A percentile compares a stretch with the other conserved stretches of the same genome.
Conservation (phyloP, 2,888 invertebrate genomes). For the Chelonus formosanus region DNA sequence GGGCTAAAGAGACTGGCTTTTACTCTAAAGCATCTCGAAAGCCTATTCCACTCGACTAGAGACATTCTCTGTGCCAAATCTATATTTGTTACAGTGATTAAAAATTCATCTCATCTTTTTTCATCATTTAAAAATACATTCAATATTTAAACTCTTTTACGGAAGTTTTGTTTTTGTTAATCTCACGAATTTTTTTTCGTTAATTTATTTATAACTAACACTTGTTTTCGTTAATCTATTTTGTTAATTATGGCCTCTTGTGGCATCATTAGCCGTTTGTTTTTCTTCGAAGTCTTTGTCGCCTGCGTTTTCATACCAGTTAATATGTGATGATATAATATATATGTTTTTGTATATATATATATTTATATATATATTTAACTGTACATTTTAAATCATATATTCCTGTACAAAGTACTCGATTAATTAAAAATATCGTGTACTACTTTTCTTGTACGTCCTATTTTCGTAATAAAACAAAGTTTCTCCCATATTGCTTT, state of each 20-base stretch:
- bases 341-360: background rate
- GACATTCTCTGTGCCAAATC: no score
- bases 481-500: slow-evolving; percentile 40
- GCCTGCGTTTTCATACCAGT: background rate
- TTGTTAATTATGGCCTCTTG: slow-evolving; percentile 53
- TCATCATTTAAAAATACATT: no score
- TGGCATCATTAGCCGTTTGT: slow-evolving; percentile 51
- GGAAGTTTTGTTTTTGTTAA: no score
- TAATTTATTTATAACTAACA: slow-evolving; percentile 3
- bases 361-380: slow-evolving; percentile 7
- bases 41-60: no score
- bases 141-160: no score
- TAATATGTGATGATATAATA: background rate
- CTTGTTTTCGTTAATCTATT: slow-evolving; percentile 9
- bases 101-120: no score
- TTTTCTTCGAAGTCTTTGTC: slow-evolving; percentile 16
- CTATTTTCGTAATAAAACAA: slow-evolving; percentile 3
- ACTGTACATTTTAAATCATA: slow-evolving; percentile 32
- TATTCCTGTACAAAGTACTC: slow-evolving; percentile 29
- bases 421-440: slow-evolving; percentile 26
- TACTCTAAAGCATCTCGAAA: background rate
- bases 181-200: background rate
- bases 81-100: no score
- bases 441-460: slow-evolving; percentile 24
- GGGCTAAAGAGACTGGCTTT: background rate